A percentile compares a stretch with the other conserved stretches of the same genome.
These are phyloP conservation scores for Panthera tigris DNA, from an alignment of 2,113 vertebrate species.

Conservation along the genomic window DNA sequence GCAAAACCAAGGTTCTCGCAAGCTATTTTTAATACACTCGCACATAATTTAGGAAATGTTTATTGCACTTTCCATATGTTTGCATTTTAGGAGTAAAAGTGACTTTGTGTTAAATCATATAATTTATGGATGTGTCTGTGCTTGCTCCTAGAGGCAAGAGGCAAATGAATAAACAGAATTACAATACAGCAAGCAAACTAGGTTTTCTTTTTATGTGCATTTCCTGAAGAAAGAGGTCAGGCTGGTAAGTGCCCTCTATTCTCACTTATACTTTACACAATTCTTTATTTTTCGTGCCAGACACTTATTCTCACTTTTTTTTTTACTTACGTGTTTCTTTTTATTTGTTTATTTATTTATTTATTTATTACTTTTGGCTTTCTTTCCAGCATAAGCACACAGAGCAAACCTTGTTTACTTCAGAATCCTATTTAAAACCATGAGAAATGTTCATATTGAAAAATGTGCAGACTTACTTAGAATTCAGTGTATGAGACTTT, in stretches of 20 bases:
- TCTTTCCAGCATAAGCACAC: background rate
- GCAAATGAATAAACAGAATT: constrained; percentile 8
- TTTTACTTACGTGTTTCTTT: background rate
- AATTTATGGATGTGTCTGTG: background rate
- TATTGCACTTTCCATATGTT: constrained; percentile 21
- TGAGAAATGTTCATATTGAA: background rate
- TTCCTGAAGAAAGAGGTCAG: constrained; percentile 15
- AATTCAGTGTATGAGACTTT: background rate
- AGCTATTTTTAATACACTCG: background rate
- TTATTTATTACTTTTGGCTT: background rate
- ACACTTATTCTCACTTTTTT: background rate
- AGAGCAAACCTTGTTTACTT: background rate
- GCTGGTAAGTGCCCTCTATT: background rate
- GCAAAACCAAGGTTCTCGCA: background rate
- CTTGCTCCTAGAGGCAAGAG: background rate
- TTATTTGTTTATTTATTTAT: background rate
- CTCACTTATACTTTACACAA: background rate
- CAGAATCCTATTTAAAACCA: background rate
- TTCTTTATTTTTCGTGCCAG: background rate
- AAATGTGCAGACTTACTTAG: background rate
- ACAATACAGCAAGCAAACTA: background rate
- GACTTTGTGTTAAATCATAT: constrained; percentile 13
- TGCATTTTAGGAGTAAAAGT: constrained; percentile 41
- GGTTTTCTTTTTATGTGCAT: background rate
- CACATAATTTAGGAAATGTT: constrained; percentile 42